These are phyloP conservation scores for Bicyclus anynana DNA, from an alignment of 1,140 invertebrate species.

Conservation along the genomic window DNA sequence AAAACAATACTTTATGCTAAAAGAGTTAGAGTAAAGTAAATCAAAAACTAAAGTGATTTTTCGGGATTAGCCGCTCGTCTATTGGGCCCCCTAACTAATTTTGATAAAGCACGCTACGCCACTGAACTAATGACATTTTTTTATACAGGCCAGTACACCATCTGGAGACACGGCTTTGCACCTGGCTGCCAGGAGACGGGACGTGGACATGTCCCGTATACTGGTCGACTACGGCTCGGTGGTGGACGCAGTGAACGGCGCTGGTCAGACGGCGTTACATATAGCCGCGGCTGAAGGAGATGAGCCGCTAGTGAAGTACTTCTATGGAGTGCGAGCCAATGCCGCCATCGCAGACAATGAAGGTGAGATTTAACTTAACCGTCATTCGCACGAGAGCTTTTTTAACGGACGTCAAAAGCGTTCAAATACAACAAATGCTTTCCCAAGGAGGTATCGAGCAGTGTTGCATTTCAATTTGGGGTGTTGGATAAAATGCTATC, in stretches of 20 bases:
- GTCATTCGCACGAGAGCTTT: no score
- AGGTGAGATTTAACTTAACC: conserved; percentile 73
- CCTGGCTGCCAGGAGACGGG: conserved; percentile 90
- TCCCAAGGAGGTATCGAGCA: no score
- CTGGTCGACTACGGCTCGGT: conserved; percentile 94
- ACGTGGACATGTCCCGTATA: conserved; percentile 94
- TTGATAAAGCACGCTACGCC: no score
- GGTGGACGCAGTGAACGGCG: conserved; percentile 93
- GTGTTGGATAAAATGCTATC: no score
- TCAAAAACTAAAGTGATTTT: no score
- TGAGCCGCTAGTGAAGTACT: conserved; percentile 95
- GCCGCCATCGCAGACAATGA: conserved; percentile 96
- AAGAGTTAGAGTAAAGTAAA: no score
- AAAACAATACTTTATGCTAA: no score
- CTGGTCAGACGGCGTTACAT: conserved; percentile 95
- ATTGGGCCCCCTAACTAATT: no score
- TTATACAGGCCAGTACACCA: conserved; percentile 80
- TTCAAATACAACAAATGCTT: no score
- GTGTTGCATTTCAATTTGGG: no score
- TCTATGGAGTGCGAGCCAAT: conserved; percentile 95
- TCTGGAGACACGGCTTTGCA: conserved; percentile 94
- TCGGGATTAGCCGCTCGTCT: no score
- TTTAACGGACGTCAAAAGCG: no score
- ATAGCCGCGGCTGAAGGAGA: conserved; percentile 97
- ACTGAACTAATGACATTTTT: neutral